A percentile compares a stretch with the other conserved stretches of the same genome.
Evolutionary conservation across 2,797 vertebrate species (phyloP).

Genomic region (Pygocentrus nattereri): DNA sequence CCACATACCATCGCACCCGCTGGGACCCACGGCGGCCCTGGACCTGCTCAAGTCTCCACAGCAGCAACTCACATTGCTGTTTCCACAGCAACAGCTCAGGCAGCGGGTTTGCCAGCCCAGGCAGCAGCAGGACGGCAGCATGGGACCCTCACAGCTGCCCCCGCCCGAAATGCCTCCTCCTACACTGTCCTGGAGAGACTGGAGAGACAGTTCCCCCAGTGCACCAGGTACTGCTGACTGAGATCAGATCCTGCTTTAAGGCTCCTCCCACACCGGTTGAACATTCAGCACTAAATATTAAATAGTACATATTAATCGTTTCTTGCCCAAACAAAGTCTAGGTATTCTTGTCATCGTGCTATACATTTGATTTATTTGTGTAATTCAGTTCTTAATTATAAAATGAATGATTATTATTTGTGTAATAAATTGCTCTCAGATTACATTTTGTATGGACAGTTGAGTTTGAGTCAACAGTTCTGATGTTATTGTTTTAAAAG

Average conservation of each 20-base stretch:
- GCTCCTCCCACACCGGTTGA: not conserved
- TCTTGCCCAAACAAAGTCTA: too few species aligned
- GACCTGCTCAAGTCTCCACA: not conserved
- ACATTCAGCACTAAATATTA: too few species aligned
- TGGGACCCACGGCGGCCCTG: not conserved
- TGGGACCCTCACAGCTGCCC: slow-evolving; percentile 26
- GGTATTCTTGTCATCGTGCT: too few species aligned
- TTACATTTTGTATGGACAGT: too few species aligned
- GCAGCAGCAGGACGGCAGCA: slow-evolving; percentile 5
- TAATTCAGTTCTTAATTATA: too few species aligned
- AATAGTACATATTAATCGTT: too few species aligned
- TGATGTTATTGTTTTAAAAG: too few species aligned
- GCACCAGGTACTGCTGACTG: slow-evolving; percentile 79
- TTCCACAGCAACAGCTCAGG: not conserved
- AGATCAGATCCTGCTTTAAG: not conserved
- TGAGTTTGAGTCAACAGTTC: too few species aligned
- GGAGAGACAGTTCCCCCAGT: slow-evolving; percentile 84
- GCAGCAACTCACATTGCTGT: not conserved
- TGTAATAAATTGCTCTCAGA: too few species aligned
- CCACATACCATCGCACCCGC: not conserved
- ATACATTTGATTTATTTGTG: too few species aligned
- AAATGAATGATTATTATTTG: too few species aligned
- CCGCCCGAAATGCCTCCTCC: slow-evolving; percentile 27
- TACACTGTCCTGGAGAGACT: slow-evolving; percentile 84
- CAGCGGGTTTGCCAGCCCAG: slow-evolving; percentile 10